Base-by-base conservation (phyloP, 2,113 vertebrate genomes). In the Cercocebus atys region DNA sequence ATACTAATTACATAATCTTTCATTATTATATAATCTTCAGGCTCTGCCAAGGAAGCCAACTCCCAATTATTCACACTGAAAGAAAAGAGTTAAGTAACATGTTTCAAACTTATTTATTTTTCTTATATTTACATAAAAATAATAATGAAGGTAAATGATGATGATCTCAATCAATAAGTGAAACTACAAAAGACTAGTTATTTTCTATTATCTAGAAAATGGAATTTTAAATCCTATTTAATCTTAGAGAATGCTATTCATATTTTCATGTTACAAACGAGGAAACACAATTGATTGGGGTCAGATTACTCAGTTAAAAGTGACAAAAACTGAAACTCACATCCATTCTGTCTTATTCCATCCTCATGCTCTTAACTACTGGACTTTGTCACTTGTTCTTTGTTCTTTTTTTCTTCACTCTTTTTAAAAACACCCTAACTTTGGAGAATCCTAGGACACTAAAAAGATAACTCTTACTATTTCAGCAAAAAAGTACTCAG, bases 181-280 rank as follows among this genome's bases (percentile, higher is more conserved):
- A 80, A 93, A 57, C 61, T 81, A 89, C 81, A 47, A 80, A 95
- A 86, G 16, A 87, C 6, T 50, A 76, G 13, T 75, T 78, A 43
- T 78, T 83, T 92, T 93, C 64, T 81, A 20, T 88, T 16, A 68
- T 88, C 40, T 59, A 83, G 45, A 38, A 64, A 90, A 64, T 83
- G 8, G 14, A 81, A 93, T 88, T 83, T 93, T 79, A 66, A 90
- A 43, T 93, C 25, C 57, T 52, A 43, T 86, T 95, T 70, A 88
- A 90, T 79, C 52, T 95, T 66, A 87, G 10, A 78, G 9, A 81
- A 30, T 13, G 16, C 27, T 90, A 87, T 30, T 76, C 50, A 93
- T n/a, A 16, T 47, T 70, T 75, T 87, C 40, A 78, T 90, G 86
- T 96, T 93, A 38, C 14, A 91, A 81, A 66, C 23, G 13, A 91